These are phyloP conservation scores for Emesis russula DNA, from an alignment of 2,888 invertebrate species.

Conservation along the genomic window DNA sequence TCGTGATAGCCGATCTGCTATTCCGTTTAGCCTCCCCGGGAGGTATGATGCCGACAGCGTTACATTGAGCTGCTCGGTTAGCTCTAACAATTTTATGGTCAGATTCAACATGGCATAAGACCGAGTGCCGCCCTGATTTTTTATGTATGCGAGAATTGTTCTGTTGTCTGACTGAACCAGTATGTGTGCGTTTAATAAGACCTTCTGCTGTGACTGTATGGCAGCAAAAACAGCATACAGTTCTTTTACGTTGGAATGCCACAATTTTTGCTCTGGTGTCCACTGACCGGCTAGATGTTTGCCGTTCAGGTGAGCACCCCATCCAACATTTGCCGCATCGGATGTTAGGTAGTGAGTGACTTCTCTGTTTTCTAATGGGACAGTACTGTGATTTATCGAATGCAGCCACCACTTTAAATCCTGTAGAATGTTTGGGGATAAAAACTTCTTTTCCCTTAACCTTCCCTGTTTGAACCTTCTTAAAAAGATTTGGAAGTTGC, in stretches of 20 bases:
- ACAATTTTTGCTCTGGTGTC: slow-evolving; percentile 54
- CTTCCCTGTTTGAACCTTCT: slow-evolving; percentile 53
- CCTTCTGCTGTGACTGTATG: slow-evolving; percentile 24
- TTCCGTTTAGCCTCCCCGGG: slow-evolving; percentile 15
- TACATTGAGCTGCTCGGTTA: slow-evolving; percentile 43
- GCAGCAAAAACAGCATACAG: slow-evolving; percentile 77
- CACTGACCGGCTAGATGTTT: slow-evolving; percentile 60
- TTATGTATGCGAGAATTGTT: slow-evolving; percentile 61
- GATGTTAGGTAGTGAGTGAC: slow-evolving; percentile 76
- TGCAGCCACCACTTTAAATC: slow-evolving; percentile 72
- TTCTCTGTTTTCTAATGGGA: slow-evolving; percentile 23
- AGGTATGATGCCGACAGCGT: slow-evolving; percentile 54
- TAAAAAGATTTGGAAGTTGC: slow-evolving; percentile 64
- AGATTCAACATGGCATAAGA: slow-evolving; percentile 33
- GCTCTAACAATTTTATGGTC: slow-evolving; percentile 10
- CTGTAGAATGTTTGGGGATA: slow-evolving; percentile 50
- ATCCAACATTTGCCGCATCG: slow-evolving; percentile 75
- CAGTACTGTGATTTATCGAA: slow-evolving; percentile 45
- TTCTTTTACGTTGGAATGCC: slow-evolving; percentile 85
- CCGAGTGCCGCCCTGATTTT: slow-evolving; percentile 47
- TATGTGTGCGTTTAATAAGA: slow-evolving; percentile 26
- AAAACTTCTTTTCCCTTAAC: slow-evolving; percentile 32
- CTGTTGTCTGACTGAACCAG: slow-evolving; percentile 66
- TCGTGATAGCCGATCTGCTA: slow-evolving; percentile 68
- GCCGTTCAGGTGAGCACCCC: slow-evolving; percentile 79